Evolutionary conservation across 2,797 vertebrate species (phyloP).

Genomic region (Vespertilio murinus): DNA sequence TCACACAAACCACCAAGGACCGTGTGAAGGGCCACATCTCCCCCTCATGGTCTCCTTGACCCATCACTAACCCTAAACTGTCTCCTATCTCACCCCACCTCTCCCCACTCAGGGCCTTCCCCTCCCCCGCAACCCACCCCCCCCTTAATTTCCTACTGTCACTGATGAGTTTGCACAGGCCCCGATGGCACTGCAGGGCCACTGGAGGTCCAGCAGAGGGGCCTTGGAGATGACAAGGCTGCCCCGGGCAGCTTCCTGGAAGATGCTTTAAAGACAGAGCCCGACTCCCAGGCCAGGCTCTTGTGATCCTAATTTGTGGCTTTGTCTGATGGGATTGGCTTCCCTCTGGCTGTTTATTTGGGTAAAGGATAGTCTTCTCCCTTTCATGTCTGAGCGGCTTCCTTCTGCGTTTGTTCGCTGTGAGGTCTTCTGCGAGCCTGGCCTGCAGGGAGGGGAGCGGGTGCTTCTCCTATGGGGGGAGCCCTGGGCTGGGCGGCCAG

Average conservation of each 20-base stretch:
- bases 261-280: slow-evolving; percentile 62
- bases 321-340: slow-evolving; percentile 81
- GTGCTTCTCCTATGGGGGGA: slow-evolving; percentile 71
- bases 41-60: neutral
- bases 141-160: neutral
- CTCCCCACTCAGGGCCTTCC: neutral
- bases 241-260: slow-evolving; percentile 63
- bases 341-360: slow-evolving; percentile 84
- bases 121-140: too few species aligned
- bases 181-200: neutral
- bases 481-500: slow-evolving; percentile 31
- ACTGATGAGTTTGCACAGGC: neutral
- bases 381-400: slow-evolving; percentile 83
- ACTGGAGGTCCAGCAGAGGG: neutral
- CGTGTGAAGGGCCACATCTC: neutral
- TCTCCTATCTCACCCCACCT: neutral
- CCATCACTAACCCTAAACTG: neutral
- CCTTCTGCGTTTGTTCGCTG: slow-evolving; percentile 78
- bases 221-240: neutral
- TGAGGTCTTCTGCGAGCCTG: slow-evolving; percentile 75
- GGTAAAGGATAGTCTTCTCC: slow-evolving; percentile 82
- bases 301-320: slow-evolving; percentile 81
- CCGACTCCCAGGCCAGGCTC: slow-evolving; percentile 61
- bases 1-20: neutral
- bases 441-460: slow-evolving; percentile 61